Evolutionary conservation across 2,888 invertebrate genomes (phyloP).

Genomic region (Orthosia gracilis): DNA sequence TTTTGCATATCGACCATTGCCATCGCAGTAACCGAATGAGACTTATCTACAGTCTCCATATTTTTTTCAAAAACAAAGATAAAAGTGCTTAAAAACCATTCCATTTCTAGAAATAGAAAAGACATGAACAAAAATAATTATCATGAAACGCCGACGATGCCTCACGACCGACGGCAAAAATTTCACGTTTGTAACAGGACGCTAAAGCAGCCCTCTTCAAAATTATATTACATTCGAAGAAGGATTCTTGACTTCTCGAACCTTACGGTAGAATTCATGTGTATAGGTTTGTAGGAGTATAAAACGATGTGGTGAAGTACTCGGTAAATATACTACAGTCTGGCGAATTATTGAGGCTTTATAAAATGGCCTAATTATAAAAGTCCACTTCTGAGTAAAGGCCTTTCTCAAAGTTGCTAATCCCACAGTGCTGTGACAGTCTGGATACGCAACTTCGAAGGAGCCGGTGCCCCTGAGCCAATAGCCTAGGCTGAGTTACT

Average conservation of each 20-base stretch:
- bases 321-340: not conserved
- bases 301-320: not conserved
- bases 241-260: conserved; percentile 8
- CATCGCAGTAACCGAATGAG: too few relatives aligned
- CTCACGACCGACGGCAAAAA: not conserved
- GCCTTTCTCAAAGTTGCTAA: not conserved
- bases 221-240: conserved; percentile 29
- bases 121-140: not conserved
- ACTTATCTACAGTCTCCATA: too few relatives aligned
- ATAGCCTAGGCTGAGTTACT: too few relatives aligned
- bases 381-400: not conserved
- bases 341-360: not conserved
- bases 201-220: conserved; percentile 13
- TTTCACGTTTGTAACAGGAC: conserved; percentile 16
- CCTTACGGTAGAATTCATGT: not conserved
- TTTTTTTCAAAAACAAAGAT: too few relatives aligned
- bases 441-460: too few relatives aligned
- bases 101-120: not conserved
- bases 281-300: not conserved
- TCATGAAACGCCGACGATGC: not conserved
- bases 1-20: too few relatives aligned
- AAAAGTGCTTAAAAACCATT: not conserved
- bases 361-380: not conserved
- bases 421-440: not conserved
- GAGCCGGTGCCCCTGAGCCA: too few relatives aligned